phyloP scores from a whole-genome alignment of 1,140 invertebrate genomes.

The Heliconius nattereri region DNA sequence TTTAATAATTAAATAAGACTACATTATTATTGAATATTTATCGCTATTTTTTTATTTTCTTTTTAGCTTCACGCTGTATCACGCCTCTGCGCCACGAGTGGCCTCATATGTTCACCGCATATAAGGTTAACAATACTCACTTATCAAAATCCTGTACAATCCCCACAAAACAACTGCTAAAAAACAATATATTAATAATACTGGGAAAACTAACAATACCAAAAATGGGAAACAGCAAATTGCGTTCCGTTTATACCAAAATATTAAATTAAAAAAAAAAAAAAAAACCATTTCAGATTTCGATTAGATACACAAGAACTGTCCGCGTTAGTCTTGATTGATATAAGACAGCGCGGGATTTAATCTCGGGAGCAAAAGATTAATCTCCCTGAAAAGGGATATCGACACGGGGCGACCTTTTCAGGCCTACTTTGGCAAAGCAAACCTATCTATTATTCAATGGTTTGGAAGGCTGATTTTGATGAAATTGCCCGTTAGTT shows the following conservation, averaged over 20 bases:
- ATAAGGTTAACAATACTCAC: too few species aligned
- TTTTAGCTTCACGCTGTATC: too few species aligned
- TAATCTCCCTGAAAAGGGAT: conserved; percentile 26
- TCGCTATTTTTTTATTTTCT: too few species aligned
- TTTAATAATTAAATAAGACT: too few species aligned
- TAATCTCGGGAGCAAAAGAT: conserved; percentile 28
- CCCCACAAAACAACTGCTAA: too few species aligned
- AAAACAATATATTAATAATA: too few species aligned
- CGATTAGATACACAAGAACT: background rate
- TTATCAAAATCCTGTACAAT: too few species aligned
- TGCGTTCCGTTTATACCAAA: background rate
- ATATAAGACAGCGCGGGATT: conserved; percentile 22
- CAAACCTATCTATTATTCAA: conserved; percentile 13
- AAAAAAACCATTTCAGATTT: background rate
- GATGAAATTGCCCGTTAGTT: background rate
- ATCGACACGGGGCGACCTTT: conserved; percentile 20
- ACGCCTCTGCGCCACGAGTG: too few species aligned
- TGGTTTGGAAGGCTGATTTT: conserved; percentile 15
- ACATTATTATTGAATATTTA: too few species aligned
- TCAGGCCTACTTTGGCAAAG: conserved; percentile 12
- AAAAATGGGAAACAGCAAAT: background rate
- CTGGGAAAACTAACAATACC: background rate
- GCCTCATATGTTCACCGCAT: too few species aligned
- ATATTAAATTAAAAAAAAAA: conserved; percentile 9
- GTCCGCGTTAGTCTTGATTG: conserved; percentile 25